Percentiles rank a stretch among this genome's conserved stretches.
These are phyloP conservation scores for Nezara viridula DNA, from an alignment of 2,888 invertebrate genomes.

Conservation along the genomic window DNA sequence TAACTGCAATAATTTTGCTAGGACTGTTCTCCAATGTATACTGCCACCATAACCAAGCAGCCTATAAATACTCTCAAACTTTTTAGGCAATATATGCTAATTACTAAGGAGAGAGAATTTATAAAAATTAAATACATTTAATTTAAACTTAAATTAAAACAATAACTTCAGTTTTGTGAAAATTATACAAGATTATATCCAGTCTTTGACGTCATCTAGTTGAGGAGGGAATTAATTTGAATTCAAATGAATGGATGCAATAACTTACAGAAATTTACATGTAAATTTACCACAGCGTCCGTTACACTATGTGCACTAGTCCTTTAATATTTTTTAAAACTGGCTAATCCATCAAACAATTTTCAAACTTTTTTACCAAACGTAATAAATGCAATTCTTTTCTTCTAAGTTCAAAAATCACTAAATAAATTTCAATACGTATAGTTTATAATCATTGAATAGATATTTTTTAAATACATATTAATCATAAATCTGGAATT, in stretches of 20 bases:
- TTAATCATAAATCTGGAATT: not conserved
- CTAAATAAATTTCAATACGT: not conserved
- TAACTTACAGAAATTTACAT: not conserved
- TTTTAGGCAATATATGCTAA: not conserved
- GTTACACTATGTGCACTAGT: not conserved
- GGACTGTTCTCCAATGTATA: constrained; percentile 13
- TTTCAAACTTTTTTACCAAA: not conserved
- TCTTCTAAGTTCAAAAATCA: too few relatives aligned
- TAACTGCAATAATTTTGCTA: constrained; percentile 42
- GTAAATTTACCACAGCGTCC: too few relatives aligned
- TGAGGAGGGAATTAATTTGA: not conserved
- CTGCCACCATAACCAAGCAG: constrained; percentile 5
- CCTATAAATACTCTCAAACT: not conserved
- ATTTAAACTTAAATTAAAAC: not conserved
- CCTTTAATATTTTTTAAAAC: not conserved
- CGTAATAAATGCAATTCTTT: not conserved
- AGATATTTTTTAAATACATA: too few relatives aligned
- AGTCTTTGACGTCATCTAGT: not conserved
- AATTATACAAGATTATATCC: not conserved
- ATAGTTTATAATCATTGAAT: too few relatives aligned
- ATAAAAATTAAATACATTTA: not conserved
- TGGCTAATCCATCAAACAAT: not conserved
- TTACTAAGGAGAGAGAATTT: not conserved
- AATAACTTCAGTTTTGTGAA: not conserved
- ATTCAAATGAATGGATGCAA: not conserved